These are phyloP conservation scores for Apteryx owenii DNA, from an alignment of 2,113 vertebrate species.

Conservation along the genomic window DNA sequence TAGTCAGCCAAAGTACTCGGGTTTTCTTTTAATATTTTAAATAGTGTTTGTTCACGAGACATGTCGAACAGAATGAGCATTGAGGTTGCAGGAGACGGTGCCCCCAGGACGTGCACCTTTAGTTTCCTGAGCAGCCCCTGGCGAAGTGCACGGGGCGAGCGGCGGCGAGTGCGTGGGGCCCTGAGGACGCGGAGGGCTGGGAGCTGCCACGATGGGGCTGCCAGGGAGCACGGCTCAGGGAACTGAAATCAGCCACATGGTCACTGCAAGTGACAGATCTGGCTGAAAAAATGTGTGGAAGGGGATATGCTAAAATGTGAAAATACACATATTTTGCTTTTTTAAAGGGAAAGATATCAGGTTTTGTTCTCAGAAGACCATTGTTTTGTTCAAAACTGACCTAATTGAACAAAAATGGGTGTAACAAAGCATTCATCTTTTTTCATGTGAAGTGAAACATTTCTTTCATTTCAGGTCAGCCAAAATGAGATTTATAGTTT, in stretches of 20 bases:
- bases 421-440: not conserved
- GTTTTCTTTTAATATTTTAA: not conserved
- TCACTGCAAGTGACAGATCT: accelerated
- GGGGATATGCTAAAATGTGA: not conserved
- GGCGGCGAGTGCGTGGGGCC: too few relatives aligned
- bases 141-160: too few relatives aligned
- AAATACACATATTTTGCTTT: not conserved
- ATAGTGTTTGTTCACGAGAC: not conserved
- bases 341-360: not conserved
- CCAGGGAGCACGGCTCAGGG: not conserved
- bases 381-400: not conserved
- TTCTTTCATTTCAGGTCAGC: not conserved
- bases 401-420: not conserved
- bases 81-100: too few relatives aligned
- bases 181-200: too few relatives aligned
- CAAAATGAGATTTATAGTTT: not conserved
- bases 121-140: too few relatives aligned
- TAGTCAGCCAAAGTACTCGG: not conserved
- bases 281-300: not conserved
- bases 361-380: not conserved
- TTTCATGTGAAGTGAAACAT: not conserved
- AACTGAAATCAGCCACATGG: not conserved
- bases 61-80: not conserved
- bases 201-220: too few relatives aligned
- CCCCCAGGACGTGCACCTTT: too few relatives aligned